Evolutionary conservation across 2,113 vertebrate genomes (phyloP), one percentile per base, ranked within the genome.

Genomic region (Collichthys lucidus): DNA sequence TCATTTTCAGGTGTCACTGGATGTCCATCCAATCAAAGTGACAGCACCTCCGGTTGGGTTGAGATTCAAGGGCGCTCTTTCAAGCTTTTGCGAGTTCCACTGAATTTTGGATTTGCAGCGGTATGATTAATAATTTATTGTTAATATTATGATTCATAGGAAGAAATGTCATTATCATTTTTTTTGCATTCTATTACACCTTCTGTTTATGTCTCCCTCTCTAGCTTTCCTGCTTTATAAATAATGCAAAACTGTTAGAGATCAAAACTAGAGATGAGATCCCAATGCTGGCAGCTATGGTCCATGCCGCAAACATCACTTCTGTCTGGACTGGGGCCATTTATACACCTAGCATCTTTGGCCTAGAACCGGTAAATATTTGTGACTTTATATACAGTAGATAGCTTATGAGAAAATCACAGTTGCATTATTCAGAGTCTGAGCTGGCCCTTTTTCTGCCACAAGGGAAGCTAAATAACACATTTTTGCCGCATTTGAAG

Each of bases 241-340:
- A n/a, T 1, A 20, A 2, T n/a, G 19, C 52, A 11, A n/a, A 10
- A 22, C 52, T 53, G 20, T 10, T n/a, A 20, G 4, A 1, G 3
- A 1, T 53, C 6, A 22, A 2, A 22, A 2, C 10, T n/a, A 22
- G 1, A 4, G 3, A 11, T 4, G 52, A 53, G 10, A 10, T 9
- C 20, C 3, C 0, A 2, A n/a, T 53, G 9, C n/a, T 53, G 52
- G n/a, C 3, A n/a, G 9, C 50, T 49, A 5, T 49, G 47, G 47
- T 17, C 5, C 5, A 1, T 17, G 2, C 5, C 5, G 4, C 1
- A 5, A 5, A 49, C 15, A 17, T 17, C 16, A 6, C 5, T 2
- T 20, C 52, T 53, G 20, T 53, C 52, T 53, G 52, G 52, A 22
- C 52, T 1, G 52, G 52, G 52, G 52, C 20, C 52, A 4, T 11